A percentile compares a stretch with the other conserved stretches of the same genome.
Conservation (phyloP, 2,888 invertebrate genomes). For the Lasioglossum pauxillum region DNA sequence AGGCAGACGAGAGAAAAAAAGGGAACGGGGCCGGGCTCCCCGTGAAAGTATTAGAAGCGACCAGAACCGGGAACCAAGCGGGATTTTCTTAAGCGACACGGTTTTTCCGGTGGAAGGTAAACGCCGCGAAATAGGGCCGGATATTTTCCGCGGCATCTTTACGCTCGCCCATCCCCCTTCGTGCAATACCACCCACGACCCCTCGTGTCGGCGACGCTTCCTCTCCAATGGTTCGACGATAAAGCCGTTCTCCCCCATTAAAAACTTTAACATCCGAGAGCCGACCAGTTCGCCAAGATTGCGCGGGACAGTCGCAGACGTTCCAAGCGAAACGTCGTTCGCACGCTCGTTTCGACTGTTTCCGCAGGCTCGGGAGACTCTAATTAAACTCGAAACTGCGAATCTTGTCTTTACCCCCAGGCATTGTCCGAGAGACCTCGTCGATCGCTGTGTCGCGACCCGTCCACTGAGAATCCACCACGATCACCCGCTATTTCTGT, state of each 20-base stretch:
- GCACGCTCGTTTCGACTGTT: conserved; percentile 24
- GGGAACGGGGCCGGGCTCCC: neutral
- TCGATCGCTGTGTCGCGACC: neutral
- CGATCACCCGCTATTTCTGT: neutral
- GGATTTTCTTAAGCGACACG: conserved; percentile 71
- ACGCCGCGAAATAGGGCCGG: conserved; percentile 63
- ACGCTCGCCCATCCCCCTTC: conserved; percentile 3
- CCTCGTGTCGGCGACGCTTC: neutral
- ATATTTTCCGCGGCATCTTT: conserved; percentile 24
- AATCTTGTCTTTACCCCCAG: neutral
- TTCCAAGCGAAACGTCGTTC: conserved; percentile 39
- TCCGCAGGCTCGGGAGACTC: neutral
- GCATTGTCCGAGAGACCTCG: neutral
- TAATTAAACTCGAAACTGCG: conserved; percentile 23
- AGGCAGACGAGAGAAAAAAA: neutral
- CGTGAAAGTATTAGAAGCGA: conserved; percentile 42
- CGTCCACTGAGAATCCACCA: neutral
- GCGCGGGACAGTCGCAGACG: conserved; percentile 35
- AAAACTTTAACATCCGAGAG: conserved; percentile 61
- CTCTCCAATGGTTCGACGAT: conserved; percentile 4
- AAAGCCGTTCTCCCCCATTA: conserved; percentile 42
- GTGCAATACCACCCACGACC: neutral
- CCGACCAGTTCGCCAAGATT: conserved; percentile 62
- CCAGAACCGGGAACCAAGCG: conserved; percentile 64
- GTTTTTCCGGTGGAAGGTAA: conserved; percentile 65